A percentile compares a stretch with the other conserved stretches of the same genome.
Evolutionary conservation across 2,797 vertebrate genomes (phyloP).

Genomic region (Corythornis leucogaster): DNA sequence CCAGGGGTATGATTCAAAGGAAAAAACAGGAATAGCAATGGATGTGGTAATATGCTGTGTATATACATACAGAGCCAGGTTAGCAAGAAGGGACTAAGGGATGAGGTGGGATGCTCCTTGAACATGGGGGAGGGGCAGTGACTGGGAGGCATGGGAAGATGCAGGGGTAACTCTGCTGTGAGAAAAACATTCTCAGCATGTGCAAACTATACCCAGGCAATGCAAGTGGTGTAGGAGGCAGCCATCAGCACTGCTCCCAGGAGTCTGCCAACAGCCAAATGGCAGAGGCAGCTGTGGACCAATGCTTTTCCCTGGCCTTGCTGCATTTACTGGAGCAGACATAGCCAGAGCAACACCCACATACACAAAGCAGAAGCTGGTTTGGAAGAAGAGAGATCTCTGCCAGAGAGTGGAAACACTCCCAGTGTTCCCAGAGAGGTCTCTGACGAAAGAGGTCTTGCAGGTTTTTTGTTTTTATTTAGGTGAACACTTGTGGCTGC

Average conservation of each 20-base stretch:
- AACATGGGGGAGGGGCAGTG: neutral
- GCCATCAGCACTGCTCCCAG: rapidly evolving
- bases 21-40: neutral
- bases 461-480: neutral
- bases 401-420: neutral
- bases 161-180: neutral
- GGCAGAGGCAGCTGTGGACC: neutral
- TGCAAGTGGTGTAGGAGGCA: neutral
- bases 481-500: neutral
- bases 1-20: neutral
- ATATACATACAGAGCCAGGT: rapidly evolving
- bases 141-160: neutral
- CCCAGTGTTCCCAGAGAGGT: neutral
- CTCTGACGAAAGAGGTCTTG: neutral
- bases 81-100: neutral
- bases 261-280: neutral
- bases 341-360: neutral
- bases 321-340: neutral
- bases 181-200: neutral
- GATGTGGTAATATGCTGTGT: neutral
- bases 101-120: neutral
- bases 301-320: neutral
- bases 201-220: neutral
- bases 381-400: neutral
- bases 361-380: neutral